These are phyloP conservation scores for Stictonetta naevosa DNA, from an alignment of 2,113 vertebrate genomes.

Conservation along the genomic window DNA sequence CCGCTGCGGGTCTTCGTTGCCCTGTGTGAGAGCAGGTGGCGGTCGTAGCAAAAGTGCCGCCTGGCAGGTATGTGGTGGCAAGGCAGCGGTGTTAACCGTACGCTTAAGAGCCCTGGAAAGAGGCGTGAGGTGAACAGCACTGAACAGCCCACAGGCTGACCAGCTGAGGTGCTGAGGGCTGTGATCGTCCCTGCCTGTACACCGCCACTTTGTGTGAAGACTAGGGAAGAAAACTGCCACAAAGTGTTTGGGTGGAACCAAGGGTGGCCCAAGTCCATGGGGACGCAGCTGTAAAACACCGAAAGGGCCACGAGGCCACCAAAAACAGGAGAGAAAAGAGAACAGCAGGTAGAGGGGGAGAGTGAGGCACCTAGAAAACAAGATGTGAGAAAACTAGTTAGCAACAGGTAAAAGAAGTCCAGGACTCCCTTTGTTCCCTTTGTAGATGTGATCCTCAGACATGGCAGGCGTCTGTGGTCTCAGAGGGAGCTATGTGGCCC, in stretches of 20 bases:
- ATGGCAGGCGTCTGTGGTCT: not conserved
- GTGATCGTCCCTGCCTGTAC: fast-evolving
- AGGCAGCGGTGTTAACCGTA: not conserved
- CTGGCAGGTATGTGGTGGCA: not conserved
- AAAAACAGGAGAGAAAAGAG: not conserved
- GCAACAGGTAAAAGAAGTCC: not conserved
- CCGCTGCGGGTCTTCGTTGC: fast-evolving
- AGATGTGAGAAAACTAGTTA: not conserved
- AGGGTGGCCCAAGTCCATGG: not conserved
- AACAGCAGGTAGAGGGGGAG: not conserved
- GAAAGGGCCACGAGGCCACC: not conserved
- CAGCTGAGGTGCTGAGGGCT: fast-evolving
- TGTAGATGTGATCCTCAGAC: not conserved
- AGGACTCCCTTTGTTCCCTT: not conserved
- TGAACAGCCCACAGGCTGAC: not conserved
- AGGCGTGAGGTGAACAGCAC: too few species aligned
- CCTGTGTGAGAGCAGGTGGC: not conserved
- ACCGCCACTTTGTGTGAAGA: fast-evolving
- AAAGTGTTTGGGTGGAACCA: not conserved
- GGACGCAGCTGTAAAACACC: not conserved
- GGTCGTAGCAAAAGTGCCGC: fast-evolving
- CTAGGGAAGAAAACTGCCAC: not conserved
- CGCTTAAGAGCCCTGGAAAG: not conserved
- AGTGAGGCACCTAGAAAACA: not conserved
- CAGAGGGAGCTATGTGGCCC: not conserved